These are phyloP conservation scores for Mythimna loreyi DNA, from an alignment of 2,888 invertebrate genomes.

Conservation along the genomic window DNA sequence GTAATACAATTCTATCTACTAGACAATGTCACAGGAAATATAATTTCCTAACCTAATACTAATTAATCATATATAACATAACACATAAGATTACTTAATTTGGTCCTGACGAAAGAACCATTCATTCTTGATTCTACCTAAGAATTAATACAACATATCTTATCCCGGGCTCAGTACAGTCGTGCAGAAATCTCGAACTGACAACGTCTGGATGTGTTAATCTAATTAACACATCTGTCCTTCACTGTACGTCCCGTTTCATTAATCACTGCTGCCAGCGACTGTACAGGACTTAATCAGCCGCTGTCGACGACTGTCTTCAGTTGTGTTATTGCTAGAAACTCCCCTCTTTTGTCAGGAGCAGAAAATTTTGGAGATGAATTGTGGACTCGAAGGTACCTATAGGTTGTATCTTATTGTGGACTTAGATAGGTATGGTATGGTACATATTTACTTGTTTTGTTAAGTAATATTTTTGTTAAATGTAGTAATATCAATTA, in stretches of 20 bases:
- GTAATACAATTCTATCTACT: conserved; percentile 5
- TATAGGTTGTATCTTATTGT: background rate
- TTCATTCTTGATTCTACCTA: conserved; percentile 61
- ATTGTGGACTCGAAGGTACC: conserved; percentile 30
- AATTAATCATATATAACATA: conserved; percentile 46
- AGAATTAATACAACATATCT: conserved; percentile 67
- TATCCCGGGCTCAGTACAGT: conserved; percentile 61
- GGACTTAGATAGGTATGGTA: background rate
- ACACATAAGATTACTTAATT: conserved; percentile 58
- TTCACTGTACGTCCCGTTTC: conserved; percentile 72
- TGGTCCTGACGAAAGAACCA: conserved; percentile 32
- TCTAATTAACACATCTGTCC: conserved; percentile 83
- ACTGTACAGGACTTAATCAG: conserved; percentile 68
- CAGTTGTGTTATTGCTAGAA: conserved; percentile 61
- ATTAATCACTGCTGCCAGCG: conserved; percentile 78
- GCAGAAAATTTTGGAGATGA: conserved; percentile 50
- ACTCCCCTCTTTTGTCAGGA: conserved; percentile 54
- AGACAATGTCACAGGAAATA: background rate
- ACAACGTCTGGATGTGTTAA: conserved; percentile 72
- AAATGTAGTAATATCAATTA: no score
- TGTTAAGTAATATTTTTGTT: background rate
- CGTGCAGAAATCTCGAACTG: conserved; percentile 65
- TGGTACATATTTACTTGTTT: no score
- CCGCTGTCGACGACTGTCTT: conserved; percentile 67
- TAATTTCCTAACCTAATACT: conserved; percentile 6